Base-by-base conservation (phyloP, 2,888 invertebrate species). In the Euclidia mi region DNA sequence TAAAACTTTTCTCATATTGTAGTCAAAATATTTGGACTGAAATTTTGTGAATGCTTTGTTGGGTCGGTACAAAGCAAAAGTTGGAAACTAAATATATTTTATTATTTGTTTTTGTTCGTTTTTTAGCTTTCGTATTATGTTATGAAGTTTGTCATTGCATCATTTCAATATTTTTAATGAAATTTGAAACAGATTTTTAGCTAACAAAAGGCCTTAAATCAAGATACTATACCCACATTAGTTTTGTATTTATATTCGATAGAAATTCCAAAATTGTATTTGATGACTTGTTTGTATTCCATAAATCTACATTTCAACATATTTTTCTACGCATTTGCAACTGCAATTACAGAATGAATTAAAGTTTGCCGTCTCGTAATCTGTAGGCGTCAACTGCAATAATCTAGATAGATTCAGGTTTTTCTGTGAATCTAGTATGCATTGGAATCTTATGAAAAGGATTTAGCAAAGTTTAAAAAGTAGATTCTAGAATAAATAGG, bases 391-490 rank as follows among this genome's bases (percentile, higher is more conserved):
- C 29, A 47, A 38, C 31, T 47, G 29, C 29, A 6, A 7, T 38
- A 38, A 12, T 29, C 47, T 11, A 47, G 18, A 18, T 46, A 45
- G n/a, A n/a, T 7, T 14, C 44, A 10, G 7, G 18, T 45, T 45
- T 35, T 35, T 0, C 14, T 44, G 20, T 2, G n/a, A 44, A 32
- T 3, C n/a, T 32, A 11, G 15, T 35, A 6, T 34, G 34, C 12
- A 12, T 12, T 12, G 14, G 35, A 9, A 15, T 38, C 4, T 7
- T 15, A 2, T 2, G 37, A n/a, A n/a, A n/a, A n/a, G n/a, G n/a
- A n/a, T n/a, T n/a, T n/a, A n/a, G n/a, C n/a, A n/a, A n/a, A n/a
- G n/a, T n/a, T n/a, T n/a, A n/a, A n/a, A n/a, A n/a, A n/a, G n/a
- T n/a, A n/a, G n/a, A n/a, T n/a, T n/a, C n/a, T n/a, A n/a, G n/a